These are phyloP conservation scores for Pseudocheirus occidentalis DNA, from an alignment of 2,797 vertebrate species.

Conservation along the genomic window DNA sequence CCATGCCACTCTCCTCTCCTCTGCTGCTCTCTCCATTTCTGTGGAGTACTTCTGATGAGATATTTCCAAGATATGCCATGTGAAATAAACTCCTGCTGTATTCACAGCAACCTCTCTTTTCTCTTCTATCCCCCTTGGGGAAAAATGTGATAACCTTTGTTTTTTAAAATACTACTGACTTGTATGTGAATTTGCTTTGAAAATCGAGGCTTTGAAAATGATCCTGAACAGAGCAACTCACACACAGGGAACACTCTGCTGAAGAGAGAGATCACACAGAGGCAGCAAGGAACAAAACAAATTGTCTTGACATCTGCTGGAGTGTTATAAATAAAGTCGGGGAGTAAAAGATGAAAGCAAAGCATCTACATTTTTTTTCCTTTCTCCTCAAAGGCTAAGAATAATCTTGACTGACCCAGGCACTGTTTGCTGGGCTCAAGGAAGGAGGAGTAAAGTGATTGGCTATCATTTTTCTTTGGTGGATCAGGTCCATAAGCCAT, in stretches of 20 bases:
- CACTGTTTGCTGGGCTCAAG: slow-evolving; percentile 26
- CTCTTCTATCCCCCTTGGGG: slow-evolving; percentile 21
- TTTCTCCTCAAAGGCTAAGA: neutral
- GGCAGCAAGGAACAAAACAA: slow-evolving; percentile 49
- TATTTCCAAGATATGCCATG: slow-evolving; percentile 43
- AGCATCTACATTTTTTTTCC: neutral
- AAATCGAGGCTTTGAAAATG: slow-evolving; percentile 73
- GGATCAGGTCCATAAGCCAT: neutral
- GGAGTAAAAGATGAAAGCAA: slow-evolving; percentile 60
- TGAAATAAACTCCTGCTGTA: slow-evolving; percentile 58
- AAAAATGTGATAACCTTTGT: slow-evolving; percentile 70
- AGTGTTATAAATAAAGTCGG: slow-evolving; percentile 62
- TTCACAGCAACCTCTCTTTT: slow-evolving; percentile 48
- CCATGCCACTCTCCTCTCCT: neutral
- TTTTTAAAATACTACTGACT: slow-evolving; percentile 65
- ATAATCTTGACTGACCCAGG: slow-evolving; percentile 27
- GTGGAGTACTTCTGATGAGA: slow-evolving; percentile 5
- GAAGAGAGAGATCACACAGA: slow-evolving; percentile 67
- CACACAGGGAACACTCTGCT: slow-evolving; percentile 52
- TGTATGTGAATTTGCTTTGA: slow-evolving; percentile 72
- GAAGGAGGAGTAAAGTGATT: slow-evolving; percentile 51
- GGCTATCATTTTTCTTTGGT: neutral
- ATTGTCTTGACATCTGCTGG: slow-evolving; percentile 56
- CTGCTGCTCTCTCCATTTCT: slow-evolving; percentile 1
- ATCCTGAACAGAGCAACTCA: slow-evolving; percentile 56